Base-by-base conservation (phyloP, 2,797 vertebrate species). In the Arctocebus calabarensis region DNA sequence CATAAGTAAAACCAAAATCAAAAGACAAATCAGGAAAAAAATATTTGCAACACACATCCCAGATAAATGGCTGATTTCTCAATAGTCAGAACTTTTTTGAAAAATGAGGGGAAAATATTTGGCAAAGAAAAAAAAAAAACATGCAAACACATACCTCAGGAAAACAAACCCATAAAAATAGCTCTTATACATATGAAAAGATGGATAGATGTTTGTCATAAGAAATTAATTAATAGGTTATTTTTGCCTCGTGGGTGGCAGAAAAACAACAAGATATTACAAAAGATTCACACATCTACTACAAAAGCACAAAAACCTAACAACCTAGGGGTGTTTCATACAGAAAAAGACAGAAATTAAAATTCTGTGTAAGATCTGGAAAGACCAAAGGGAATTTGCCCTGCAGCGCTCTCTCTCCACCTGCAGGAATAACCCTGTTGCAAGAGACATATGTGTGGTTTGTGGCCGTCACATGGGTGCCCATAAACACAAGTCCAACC, bases 401-500 rank as follows among this genome's bases (percentile, higher is more conserved):
- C 8, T 7, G 34, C 25, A 40, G 79, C 12, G 2, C 6, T 22
- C 0, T 11, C 62, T 52, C 92, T 16, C 13, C 25, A 4, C 34
- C 5, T 6, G 0, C 62, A 9, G 27, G 8, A 17, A 40, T 8
- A 29, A 61, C 3, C 7, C 32, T 16, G 37, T 5, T 23, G 48
- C 20, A 2, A 0, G 61, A n/a, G 62, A 62, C 62, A 1, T 9
- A 13, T 27, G 13, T 23, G 20, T 0, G 48, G 52, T 5, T 12
- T 1, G 0, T 34, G 12, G 0, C 3, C 0, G 1, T 6, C 86
- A 29, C 40, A 1, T 0, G 5, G 37, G 1, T 3, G 55, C 13
- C 20, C 22, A 5, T 3, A 2, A 4, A 7, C 12, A 0, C 0
- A 5, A 2, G 1, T 25, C 40, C 0, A 2, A 6, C 87, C 4